Evolutionary conservation across 37 sponge, comb jelly and placozoan species (phyloP).

Genomic region (Agelas oroides): DNA sequence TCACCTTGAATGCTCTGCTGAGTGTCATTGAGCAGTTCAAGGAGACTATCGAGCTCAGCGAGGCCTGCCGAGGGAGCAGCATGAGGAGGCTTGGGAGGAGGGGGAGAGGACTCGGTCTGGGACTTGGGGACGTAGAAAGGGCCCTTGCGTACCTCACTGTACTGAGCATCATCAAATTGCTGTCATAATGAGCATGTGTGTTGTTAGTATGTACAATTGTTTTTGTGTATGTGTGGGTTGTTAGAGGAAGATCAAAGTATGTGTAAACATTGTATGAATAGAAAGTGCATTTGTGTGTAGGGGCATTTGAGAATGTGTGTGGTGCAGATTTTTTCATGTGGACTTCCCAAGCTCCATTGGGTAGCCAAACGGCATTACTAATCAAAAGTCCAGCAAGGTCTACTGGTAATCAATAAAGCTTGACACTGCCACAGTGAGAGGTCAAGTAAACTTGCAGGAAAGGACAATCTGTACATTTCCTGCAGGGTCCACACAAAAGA

Average conservation of each 20-base stretch:
- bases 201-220: not conserved
- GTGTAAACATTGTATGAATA: too few species aligned
- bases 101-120: not conserved
- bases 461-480: too few species aligned
- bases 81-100: not conserved
- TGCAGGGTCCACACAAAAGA: too few species aligned
- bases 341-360: too few species aligned
- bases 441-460: too few species aligned
- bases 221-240: not conserved
- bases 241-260: too few species aligned
- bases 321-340: too few species aligned
- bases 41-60: constrained; percentile 54
- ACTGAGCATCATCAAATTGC: constrained; percentile 59
- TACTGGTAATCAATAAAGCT: too few species aligned
- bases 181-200: not conserved
- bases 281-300: not conserved
- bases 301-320: too few species aligned
- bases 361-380: too few species aligned
- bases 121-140: constrained; percentile 51
- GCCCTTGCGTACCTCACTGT: constrained; percentile 60
- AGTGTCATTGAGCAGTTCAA: constrained; percentile 61
- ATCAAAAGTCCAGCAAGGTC: too few species aligned
- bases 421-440: too few species aligned
- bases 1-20: constrained; percentile 19
- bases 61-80: constrained; percentile 29